These are phyloP conservation scores for Toxonevra muliebris DNA, from an alignment of 2,888 invertebrate species.

Conservation along the genomic window DNA sequence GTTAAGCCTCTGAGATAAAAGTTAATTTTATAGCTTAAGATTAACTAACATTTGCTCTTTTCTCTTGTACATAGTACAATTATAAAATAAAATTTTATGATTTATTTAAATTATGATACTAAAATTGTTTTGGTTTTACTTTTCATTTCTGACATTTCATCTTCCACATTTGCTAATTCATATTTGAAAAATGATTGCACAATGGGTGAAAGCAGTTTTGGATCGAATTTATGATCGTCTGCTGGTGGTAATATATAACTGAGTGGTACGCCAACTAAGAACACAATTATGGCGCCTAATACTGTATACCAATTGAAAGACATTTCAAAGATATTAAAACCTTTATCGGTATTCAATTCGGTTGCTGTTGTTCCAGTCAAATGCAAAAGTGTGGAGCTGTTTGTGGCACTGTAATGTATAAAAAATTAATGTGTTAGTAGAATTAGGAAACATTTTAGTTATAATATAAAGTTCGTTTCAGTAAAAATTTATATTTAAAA, in stretches of 20 bases:
- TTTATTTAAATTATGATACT: background rate
- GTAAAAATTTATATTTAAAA: too few relatives aligned
- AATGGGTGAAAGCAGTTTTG: conserved; percentile 51
- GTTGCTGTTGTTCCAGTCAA: background rate
- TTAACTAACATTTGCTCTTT: background rate
- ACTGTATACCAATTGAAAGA: conserved; percentile 71
- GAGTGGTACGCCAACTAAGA: conserved; percentile 67
- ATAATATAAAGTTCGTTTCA: too few relatives aligned
- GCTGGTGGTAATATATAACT: conserved; percentile 66
- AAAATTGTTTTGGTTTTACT: conserved; percentile 17
- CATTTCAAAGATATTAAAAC: conserved; percentile 66
- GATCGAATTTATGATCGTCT: conserved; percentile 47
- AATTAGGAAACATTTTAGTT: too few relatives aligned
- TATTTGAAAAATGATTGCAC: conserved; percentile 46
- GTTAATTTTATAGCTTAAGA: too few relatives aligned
- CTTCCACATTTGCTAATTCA: conserved; percentile 40
- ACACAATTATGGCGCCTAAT: conserved; percentile 66
- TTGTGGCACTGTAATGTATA: background rate
- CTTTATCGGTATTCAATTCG: conserved; percentile 15
- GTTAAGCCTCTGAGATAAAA: background rate
- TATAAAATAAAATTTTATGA: background rate
- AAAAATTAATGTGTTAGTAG: too few relatives aligned
- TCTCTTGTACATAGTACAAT: background rate
- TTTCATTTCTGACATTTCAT: conserved; percentile 43
- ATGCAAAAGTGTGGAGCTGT: background rate